These are phyloP conservation scores for Dipodomys stephensi DNA, from an alignment of 2,113 vertebrate species.

Conservation along the genomic window DNA sequence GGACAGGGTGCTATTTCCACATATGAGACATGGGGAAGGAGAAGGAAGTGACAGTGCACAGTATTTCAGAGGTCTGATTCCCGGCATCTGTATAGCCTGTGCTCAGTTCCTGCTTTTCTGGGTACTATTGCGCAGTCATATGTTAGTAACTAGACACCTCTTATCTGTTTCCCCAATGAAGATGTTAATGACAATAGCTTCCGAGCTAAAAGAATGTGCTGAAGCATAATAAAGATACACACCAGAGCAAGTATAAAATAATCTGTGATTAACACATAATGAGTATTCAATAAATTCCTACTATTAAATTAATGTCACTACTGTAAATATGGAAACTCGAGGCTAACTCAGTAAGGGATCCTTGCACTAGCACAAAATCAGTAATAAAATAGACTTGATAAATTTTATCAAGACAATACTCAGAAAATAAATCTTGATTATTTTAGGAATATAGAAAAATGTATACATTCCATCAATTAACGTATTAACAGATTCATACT, in stretches of 20 bases:
- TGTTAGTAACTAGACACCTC: too few species aligned
- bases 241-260: not conserved
- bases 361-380: not conserved
- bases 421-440: not conserved
- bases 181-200: not conserved
- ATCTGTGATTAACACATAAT: not conserved
- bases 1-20: too few species aligned
- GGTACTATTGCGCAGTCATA: not conserved
- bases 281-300: not conserved
- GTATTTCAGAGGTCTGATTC: not conserved
- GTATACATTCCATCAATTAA: not conserved
- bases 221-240: not conserved
- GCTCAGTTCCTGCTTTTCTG: not conserved
- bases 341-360: not conserved
- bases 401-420: not conserved
- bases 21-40: not conserved
- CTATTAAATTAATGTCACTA: not conserved
- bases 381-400: not conserved
- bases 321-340: not conserved
- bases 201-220: not conserved
- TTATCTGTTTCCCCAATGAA: not conserved
- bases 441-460: not conserved
- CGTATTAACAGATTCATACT: not conserved
- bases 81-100: rapidly evolving
- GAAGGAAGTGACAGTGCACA: rapidly evolving